Conservation (phyloP, 35 echinoderm and acorn worm species). For the Lytechinus pictus region DNA sequence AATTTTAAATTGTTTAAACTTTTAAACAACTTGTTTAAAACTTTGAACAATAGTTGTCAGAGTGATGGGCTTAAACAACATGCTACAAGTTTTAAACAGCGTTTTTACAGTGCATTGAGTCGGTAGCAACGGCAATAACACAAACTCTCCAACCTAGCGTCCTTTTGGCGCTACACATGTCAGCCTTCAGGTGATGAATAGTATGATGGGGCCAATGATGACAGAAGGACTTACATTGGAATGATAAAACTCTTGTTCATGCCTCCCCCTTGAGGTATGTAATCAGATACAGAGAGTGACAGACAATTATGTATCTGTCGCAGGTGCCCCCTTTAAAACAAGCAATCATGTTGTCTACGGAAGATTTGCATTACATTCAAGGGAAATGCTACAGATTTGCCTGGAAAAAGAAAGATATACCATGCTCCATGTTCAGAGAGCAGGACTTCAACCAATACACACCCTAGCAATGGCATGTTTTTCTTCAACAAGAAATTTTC, state of each 20-base stretch:
- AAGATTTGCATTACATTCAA: not conserved
- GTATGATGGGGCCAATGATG: not conserved
- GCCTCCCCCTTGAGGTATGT: not conserved
- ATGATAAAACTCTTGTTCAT: constrained; percentile 14
- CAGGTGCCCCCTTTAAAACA: not conserved
- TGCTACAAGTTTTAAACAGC: too few relatives aligned
- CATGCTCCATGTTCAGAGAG: not conserved
- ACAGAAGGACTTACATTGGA: not conserved
- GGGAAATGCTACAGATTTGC: not conserved
- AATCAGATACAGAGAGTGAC: not conserved
- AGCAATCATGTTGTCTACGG: not conserved
- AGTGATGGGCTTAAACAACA: too few relatives aligned
- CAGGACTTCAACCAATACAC: too few relatives aligned
- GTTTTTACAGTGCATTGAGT: too few relatives aligned
- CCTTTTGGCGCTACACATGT: not conserved
- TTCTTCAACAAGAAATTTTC: too few relatives aligned
- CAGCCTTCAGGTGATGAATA: not conserved
- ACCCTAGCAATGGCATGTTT: too few relatives aligned
- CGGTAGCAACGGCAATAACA: too few relatives aligned
- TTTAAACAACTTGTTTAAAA: too few relatives aligned
- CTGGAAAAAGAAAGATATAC: not conserved
- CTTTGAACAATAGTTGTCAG: too few relatives aligned
- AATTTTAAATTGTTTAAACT: too few relatives aligned
- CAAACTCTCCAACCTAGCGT: too few relatives aligned
- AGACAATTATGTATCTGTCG: constrained; percentile 7